Evolutionary conservation across 2,888 invertebrate species (phyloP), one percentile per base, ranked within the genome.

Genomic region (Stenoptilia bipunctidactyla): DNA sequence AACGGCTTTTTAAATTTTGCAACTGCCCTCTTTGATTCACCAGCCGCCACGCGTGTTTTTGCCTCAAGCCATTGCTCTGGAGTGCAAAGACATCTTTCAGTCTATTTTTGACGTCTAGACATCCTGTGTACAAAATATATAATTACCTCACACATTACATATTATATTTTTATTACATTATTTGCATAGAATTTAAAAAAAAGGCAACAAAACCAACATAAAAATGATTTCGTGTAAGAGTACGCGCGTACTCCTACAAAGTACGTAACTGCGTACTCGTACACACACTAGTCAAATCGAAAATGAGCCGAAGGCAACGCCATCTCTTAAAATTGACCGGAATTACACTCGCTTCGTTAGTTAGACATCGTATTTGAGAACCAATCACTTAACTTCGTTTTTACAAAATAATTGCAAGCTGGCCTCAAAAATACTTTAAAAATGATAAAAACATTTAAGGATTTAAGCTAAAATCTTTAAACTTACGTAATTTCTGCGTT

Each of bases 11-110:
- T n/a, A n/a, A n/a, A n/a, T n/a, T n/a, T n/a, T n/a, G n/a, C n/a
- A 40, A 43, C 40, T 37, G 40, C 37, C 27, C 43, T 40, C 43
- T 43, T 43, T 40, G 37, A 40, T 43, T 40, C 43, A 37, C 40
- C 40, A 40, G 34, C 43, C 37, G 33, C 37, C 15, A 40, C 36
- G 40, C 38, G 43, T 40, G 40, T 34, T 25, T 40, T 37, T n/a
- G 43, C 43, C 35, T 40, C 33, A 33, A 40, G 36, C 40, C 40
- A 43, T 34, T 43, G 43, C 27, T 43, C 40, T 36, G 33, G 40
- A 38, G 40, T 43, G 38, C 40, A 43, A 27, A 40, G 40, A 40
- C 27, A 40, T 35, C 40, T 43, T 38, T 43, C 43, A 20, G 13
- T 41, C 15, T 39, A 39, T 39, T 36, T 41, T 41, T 41, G 44